phyloP scores from a whole-genome alignment of 2,888 invertebrate genomes.

The Xanthia icteritia region DNA sequence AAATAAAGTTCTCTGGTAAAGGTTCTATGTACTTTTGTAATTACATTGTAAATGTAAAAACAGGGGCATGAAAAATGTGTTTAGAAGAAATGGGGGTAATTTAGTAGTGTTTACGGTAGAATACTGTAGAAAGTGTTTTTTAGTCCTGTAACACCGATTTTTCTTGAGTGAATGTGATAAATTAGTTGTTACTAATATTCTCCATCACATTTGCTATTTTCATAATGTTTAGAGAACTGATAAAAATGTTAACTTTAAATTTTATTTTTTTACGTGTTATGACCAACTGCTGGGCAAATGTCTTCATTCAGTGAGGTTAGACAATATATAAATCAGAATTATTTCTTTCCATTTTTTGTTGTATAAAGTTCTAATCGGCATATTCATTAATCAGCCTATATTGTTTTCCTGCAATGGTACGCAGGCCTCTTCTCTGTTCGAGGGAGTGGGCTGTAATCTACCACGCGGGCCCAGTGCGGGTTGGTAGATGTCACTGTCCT shows the following conservation, averaged over 20 bases:
- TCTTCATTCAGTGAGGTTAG: neutral
- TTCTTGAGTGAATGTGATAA: slow-evolving; percentile 36
- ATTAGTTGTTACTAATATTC: slow-evolving; percentile 39
- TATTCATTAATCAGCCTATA: no score
- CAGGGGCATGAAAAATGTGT: slow-evolving; percentile 49
- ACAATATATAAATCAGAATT: neutral
- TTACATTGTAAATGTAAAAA: slow-evolving; percentile 28
- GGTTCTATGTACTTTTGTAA: slow-evolving; percentile 52
- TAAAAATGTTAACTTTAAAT: neutral
- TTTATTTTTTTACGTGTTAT: no score
- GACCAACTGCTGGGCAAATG: neutral
- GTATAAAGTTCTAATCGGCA: neutral
- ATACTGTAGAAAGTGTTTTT: slow-evolving; percentile 49
- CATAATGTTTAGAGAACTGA: slow-evolving; percentile 43
- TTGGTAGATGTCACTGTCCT: no score
- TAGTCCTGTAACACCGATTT: slow-evolving; percentile 51
- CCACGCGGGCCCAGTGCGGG: no score
- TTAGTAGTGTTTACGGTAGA: slow-evolving; percentile 51
- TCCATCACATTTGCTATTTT: slow-evolving; percentile 30
- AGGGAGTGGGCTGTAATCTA: no score
- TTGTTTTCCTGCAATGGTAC: no score
- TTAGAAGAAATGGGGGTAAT: slow-evolving; percentile 17
- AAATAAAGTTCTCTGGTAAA: slow-evolving; percentile 47
- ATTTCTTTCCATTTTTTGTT: neutral
- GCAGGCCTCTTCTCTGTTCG: no score